Evolutionary conservation across 2,888 invertebrate genomes (phyloP), one percentile per base, ranked within the genome.

Genomic region (Mimachlamys varia): DNA sequence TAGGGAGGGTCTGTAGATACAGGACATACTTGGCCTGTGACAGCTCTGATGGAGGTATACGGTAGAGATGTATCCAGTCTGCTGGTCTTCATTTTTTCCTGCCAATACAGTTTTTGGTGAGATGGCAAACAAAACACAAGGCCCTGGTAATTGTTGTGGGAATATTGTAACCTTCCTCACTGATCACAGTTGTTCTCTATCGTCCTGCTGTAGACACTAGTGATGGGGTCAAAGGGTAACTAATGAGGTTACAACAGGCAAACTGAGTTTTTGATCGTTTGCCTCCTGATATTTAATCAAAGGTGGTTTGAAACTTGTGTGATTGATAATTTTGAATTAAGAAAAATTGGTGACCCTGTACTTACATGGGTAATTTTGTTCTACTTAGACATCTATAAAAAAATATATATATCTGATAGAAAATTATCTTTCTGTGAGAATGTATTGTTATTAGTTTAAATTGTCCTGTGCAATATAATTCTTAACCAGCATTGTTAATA

Each of bases 1-100:
- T 76, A 33, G 76, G 33, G 76, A 76, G 76, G 76, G 76, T 76
- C 33, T 27, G 33, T 22, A 4, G 76, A 76, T 76, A 76, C 76
- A 76, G 76, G 76, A 76, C 76, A 76, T 76, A 76, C 76, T 76
- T 76, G 76, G 15, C 33, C 4, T 27, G 76, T 33, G 76, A 76
- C 76, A 76, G 76, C 76, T 76, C 76, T 76, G 76, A 76, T 33
- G 76, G 76, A 33, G 76, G 76, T 22, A 76, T 27, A 7, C n/a
- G 62, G n/a, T 53, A 19, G 15, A 53, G 76, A 33, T 27, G 76
- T 27, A 27, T 76, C 33, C 33, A 76, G 13, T 33, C 22, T 2
- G 2, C 76, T 76, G 76, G 27, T 76, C 33, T 76, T 76, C 76
- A 76, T 27, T 76, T 12, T 22, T 13, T 33, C 76, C 33, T 76